Conservation (phyloP, 1,140 invertebrate genomes). For the Pseudomyrmex flavicornis region DNA sequence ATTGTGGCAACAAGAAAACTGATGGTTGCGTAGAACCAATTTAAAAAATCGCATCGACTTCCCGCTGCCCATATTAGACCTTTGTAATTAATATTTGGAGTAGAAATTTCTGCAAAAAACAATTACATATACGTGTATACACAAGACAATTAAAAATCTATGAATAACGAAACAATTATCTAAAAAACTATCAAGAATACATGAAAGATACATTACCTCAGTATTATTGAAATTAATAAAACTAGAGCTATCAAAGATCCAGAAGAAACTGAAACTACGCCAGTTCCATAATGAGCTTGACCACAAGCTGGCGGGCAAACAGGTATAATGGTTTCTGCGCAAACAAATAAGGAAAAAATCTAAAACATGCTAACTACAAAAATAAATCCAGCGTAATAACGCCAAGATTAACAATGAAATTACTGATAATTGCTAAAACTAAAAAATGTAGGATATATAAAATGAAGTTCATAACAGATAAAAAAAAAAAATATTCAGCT, state of each 20-base stretch:
- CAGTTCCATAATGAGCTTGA: conserved; percentile 88
- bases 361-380: conserved; percentile 80
- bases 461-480: background rate
- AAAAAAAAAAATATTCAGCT: background rate
- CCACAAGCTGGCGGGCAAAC: conserved; percentile 97
- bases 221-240: conserved; percentile 79
- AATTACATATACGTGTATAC: background rate
- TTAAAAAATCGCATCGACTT: conserved; percentile 71
- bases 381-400: conserved; percentile 6
- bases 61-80: conserved; percentile 84
- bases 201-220: conserved; percentile 79
- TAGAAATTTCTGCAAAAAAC: conserved; percentile 86
- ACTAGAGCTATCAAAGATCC: conserved; percentile 81
- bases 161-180: background rate
- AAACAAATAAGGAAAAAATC: conserved; percentile 82
- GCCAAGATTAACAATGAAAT: conserved; percentile 9
- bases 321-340: conserved; percentile 94
- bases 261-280: conserved; percentile 82
- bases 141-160: background rate
- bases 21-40: conserved; percentile 75
- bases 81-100: conserved; percentile 90
- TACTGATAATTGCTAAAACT: conserved; percentile 11
- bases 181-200: background rate
- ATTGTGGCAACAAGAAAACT: conserved; percentile 73
- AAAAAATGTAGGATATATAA: conserved; percentile 7